Evolutionary conservation across 2,888 invertebrate species (phyloP).

Genomic region (Meghimatium bilineatum): DNA sequence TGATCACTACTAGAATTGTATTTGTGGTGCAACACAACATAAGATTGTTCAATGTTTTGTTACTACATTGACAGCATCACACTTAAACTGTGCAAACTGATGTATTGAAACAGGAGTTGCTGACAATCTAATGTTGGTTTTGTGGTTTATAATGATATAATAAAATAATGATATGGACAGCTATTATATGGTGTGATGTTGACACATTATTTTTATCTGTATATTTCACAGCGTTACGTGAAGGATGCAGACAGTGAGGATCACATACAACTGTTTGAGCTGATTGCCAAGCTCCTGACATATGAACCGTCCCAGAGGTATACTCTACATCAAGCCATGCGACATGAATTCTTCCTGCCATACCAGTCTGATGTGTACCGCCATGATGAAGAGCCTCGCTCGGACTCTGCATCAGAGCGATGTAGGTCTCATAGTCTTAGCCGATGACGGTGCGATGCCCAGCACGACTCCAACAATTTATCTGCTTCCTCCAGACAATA

Average conservation of each 20-base stretch:
- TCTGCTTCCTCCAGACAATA: slow-evolving; percentile 4
- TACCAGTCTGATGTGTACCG: slow-evolving; percentile 57
- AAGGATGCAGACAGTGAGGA: slow-evolving; percentile 88
- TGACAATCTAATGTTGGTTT: no score
- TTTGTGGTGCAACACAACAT: no score
- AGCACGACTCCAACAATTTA: slow-evolving; percentile 39
- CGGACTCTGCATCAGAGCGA: slow-evolving; percentile 59
- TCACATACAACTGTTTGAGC: slow-evolving; percentile 93
- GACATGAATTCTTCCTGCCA: slow-evolving; percentile 90
- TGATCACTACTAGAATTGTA: no score
- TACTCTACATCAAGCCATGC: slow-evolving; percentile 89
- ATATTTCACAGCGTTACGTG: slow-evolving; percentile 88
- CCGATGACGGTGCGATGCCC: slow-evolving; percentile 63
- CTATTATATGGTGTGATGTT: no score
- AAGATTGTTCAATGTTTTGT: no score
- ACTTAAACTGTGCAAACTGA: no score
- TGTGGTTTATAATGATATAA: no score
- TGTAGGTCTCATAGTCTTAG: slow-evolving; percentile 74
- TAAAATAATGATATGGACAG: no score
- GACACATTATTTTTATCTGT: no score
- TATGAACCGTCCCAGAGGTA: slow-evolving; percentile 95
- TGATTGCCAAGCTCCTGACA: slow-evolving; percentile 95
- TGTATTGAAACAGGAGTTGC: no score
- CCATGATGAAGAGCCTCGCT: slow-evolving; percentile 50
- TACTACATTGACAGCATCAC: no score